Evolutionary conservation across 2,888 invertebrate species (phyloP).

Genomic region (Ganaspis brasiliensis): DNA sequence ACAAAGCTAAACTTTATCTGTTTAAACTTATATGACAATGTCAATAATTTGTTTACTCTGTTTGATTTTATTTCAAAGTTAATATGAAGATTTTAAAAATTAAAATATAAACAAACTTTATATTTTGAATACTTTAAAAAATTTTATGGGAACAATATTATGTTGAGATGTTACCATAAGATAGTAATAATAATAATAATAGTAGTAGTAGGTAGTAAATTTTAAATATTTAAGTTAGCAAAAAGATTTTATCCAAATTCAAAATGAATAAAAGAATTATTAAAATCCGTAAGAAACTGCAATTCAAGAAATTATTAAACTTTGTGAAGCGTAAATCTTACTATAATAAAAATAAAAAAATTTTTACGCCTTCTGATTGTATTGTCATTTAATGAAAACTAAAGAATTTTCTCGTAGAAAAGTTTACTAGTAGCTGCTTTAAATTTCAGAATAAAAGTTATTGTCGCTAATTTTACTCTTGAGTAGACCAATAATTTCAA

Average conservation of each 20-base stretch:
- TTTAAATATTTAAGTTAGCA: too few relatives aligned
- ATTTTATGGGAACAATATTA: too few relatives aligned
- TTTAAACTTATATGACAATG: too few relatives aligned
- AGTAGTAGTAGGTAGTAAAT: too few relatives aligned
- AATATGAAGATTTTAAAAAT: not conserved
- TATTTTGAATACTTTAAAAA: too few relatives aligned
- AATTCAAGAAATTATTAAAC: not conserved
- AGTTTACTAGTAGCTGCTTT: not conserved
- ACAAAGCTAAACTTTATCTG: not conserved
- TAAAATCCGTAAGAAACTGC: too few relatives aligned
- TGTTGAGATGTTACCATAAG: too few relatives aligned
- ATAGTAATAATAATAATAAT: too few relatives aligned
- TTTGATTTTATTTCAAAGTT: not conserved
- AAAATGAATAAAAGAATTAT: too few relatives aligned
- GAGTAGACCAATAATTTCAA: not conserved
- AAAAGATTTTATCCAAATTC: too few relatives aligned
- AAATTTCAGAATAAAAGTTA: not conserved
- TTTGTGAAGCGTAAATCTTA: not conserved
- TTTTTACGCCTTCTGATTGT: conserved; percentile 3
- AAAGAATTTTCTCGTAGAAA: not conserved
- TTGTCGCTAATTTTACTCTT: not conserved
- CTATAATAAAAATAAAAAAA: conserved; percentile 8
- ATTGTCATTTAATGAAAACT: not conserved
- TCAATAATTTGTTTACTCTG: not conserved
- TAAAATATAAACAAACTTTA: too few relatives aligned